Conservation (phyloP, 2,888 invertebrate species). For the Troides helena region DNA sequence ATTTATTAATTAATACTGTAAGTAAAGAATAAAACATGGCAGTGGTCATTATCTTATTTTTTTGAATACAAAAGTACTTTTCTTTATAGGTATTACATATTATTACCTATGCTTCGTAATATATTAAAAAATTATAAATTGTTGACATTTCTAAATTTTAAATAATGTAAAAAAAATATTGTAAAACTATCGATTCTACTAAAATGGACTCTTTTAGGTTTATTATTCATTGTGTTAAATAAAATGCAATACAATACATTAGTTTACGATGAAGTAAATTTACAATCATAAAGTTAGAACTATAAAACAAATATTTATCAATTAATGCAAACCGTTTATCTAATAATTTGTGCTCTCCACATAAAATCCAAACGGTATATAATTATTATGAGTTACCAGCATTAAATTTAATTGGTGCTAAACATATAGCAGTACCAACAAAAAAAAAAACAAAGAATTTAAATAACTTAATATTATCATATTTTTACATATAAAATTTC, state of each 20-base stretch:
- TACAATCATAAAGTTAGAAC: neutral
- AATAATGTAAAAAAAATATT: too few relatives aligned
- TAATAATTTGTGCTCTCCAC: neutral
- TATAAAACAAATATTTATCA: too few relatives aligned
- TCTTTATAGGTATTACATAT: too few relatives aligned
- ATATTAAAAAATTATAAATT: too few relatives aligned
- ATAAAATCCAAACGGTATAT: neutral
- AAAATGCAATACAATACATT: neutral
- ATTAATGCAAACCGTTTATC: too few relatives aligned
- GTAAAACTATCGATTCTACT: too few relatives aligned
- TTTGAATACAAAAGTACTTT: neutral
- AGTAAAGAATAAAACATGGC: constrained; percentile 19
- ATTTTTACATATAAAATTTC: neutral
- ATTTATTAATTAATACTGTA: constrained; percentile 19
- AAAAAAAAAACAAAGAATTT: neutral
- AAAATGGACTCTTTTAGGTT: too few relatives aligned
- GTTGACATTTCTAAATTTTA: too few relatives aligned
- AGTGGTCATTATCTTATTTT: constrained; percentile 5
- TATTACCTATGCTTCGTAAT: too few relatives aligned
- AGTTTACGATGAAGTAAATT: neutral
- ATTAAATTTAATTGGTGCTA: neutral
- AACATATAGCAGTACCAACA: neutral
- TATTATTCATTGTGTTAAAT: neutral
- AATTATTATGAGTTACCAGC: neutral
- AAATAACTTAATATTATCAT: neutral